A percentile compares a stretch with the other conserved stretches of the same genome.
Evolutionary conservation across 2,888 invertebrate genomes (phyloP).

Genomic region (Meta bourneti): DNA sequence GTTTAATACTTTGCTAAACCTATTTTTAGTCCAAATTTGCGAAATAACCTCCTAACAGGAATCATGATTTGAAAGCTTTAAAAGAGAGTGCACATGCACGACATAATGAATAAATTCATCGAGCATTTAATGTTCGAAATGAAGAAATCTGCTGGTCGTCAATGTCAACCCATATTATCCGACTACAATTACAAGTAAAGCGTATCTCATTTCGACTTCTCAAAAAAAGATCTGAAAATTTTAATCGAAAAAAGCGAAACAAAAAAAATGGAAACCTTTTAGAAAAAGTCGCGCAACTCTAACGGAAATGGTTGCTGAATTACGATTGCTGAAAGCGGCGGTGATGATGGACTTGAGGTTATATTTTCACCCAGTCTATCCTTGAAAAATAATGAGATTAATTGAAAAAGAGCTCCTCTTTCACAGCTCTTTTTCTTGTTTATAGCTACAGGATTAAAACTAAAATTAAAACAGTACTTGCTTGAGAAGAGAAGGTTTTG

Average conservation of each 20-base stretch:
- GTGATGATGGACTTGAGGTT: background rate
- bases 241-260: too few relatives aligned
- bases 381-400: conserved; percentile 31
- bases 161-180: conserved; percentile 11
- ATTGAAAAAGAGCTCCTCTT: background rate
- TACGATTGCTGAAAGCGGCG: background rate
- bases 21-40: too few relatives aligned
- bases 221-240: too few relatives aligned
- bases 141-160: conserved; percentile 5
- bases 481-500: too few relatives aligned
- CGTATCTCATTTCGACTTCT: conserved; percentile 27
- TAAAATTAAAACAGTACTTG: background rate
- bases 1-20: too few relatives aligned
- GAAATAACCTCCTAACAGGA: too few relatives aligned
- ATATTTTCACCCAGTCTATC: background rate
- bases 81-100: too few relatives aligned
- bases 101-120: too few relatives aligned
- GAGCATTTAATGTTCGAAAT: background rate
- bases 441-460: background rate
- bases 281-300: background rate
- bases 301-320: conserved; percentile 17
- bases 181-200: background rate
- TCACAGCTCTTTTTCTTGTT: conserved; percentile 3
- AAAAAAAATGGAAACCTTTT: too few relatives aligned
- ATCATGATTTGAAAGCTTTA: too few relatives aligned